A percentile compares a stretch with the other conserved stretches of the same genome.
Evolutionary conservation across 2,797 vertebrate genomes (phyloP).

Genomic region (Phrynocephalus guinanensis): DNA sequence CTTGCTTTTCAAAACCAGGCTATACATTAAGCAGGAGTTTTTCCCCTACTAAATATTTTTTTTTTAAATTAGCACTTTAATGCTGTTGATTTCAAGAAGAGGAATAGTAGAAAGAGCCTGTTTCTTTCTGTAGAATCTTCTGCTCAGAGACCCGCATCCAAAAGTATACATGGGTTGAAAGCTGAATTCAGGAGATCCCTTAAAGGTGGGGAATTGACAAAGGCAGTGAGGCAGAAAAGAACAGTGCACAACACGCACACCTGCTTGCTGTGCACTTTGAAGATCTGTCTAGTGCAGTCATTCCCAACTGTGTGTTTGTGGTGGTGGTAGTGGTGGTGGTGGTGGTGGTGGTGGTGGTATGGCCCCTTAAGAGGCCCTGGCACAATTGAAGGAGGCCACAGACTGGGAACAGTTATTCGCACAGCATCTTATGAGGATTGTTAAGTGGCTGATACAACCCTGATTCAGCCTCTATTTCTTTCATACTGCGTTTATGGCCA

Average conservation of each 20-base stretch:
- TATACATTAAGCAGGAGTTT: background rate
- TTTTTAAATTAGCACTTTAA: background rate
- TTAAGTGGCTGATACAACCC: no score
- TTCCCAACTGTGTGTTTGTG: no score
- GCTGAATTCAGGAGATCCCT: no score
- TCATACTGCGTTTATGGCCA: no score
- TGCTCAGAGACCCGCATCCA: background rate
- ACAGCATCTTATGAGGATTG: no score
- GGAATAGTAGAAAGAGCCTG: background rate
- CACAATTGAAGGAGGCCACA: background rate
- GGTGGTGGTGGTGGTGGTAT: no score
- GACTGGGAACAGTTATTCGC: background rate
- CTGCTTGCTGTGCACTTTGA: no score
- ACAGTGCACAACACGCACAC: background rate
- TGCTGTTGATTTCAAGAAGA: background rate
- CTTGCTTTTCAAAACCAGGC: background rate
- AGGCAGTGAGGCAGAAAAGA: background rate
- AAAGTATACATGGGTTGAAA: background rate
- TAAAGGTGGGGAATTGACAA: background rate
- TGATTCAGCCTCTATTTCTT: no score
- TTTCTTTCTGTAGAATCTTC: background rate
- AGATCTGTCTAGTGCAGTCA: no score
- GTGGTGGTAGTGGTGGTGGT: no score
- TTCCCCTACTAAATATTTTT: background rate
- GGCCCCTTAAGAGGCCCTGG: no score